phyloP scores from a whole-genome alignment of 2,113 vertebrate genomes.

The Oostethus manadensis region DNA sequence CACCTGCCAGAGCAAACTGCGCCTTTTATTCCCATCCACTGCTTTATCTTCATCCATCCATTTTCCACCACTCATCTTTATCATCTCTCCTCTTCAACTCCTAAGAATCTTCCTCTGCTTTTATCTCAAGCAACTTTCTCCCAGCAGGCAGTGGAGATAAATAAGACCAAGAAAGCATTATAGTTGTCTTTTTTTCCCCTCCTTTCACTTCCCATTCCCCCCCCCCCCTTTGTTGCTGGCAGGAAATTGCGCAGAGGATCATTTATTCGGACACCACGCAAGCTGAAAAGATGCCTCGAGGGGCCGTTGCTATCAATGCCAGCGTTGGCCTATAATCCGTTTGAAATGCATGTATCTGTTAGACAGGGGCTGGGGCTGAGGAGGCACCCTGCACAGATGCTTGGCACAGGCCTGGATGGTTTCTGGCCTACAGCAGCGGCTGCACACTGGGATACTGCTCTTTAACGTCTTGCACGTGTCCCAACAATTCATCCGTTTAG shows the following conservation, averaged over 20 bases:
- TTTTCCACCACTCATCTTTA: neutral
- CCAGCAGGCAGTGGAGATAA: conserved; percentile 33
- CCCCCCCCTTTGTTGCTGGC: conserved; percentile 15
- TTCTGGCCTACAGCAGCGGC: conserved; percentile 51
- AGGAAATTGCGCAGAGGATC: conserved; percentile 49
- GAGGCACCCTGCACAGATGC: conserved; percentile 57
- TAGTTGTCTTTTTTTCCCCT: conserved; percentile 29
- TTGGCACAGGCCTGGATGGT: conserved; percentile 44
- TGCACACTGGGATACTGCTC: conserved; percentile 46
- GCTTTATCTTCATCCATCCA: neutral
- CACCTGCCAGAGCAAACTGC: conserved; percentile 3
- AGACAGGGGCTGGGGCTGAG: conserved; percentile 47
- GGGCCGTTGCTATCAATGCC: conserved; percentile 59
- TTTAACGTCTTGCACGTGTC: conserved; percentile 49
- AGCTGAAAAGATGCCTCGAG: conserved; percentile 47
- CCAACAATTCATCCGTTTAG: conserved; percentile 55
- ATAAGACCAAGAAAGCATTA: conserved; percentile 29
- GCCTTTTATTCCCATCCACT: neutral
- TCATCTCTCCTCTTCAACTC: neutral
- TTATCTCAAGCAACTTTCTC: conserved; percentile 13
- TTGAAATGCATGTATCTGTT: conserved; percentile 61
- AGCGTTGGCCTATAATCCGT: conserved; percentile 54
- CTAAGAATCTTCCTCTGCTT: neutral
- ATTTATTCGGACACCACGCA: conserved; percentile 49
- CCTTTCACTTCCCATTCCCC: conserved; percentile 11